A percentile compares a stretch with the other conserved stretches of the same genome.
Conservation (phyloP, 2,113 vertebrate genomes). For the Bettongia penicillata region DNA sequence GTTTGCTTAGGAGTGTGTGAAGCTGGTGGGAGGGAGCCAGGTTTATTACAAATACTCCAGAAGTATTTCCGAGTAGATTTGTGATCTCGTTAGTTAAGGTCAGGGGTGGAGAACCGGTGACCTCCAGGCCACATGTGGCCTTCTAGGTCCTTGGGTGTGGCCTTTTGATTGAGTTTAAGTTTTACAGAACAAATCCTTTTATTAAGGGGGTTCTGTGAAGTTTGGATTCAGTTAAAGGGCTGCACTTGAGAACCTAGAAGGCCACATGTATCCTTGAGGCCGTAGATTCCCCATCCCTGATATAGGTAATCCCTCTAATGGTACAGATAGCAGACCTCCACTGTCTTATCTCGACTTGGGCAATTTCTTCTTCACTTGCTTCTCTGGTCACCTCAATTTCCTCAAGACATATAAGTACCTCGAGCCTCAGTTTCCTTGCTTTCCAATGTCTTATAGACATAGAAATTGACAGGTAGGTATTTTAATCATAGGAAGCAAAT, state of each 20-base stretch:
- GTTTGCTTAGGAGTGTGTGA: neutral
- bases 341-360: neutral
- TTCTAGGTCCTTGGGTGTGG: no score
- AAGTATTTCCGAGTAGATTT: neutral
- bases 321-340: neutral
- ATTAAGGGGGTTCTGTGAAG: no score
- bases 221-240: no score
- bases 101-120: no score
- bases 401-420: neutral
- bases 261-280: no score
- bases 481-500: neutral
- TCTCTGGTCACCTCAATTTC: neutral
- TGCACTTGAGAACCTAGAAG: no score
- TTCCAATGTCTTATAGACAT: neutral
- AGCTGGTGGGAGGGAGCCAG: neutral
- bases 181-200: no score
- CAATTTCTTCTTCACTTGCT: neutral
- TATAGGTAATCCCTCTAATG: neutral
- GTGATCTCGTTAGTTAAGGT: neutral
- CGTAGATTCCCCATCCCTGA: no score
- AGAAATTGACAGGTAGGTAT: constrained; percentile 21
- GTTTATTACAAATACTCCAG: neutral
- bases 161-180: no score
- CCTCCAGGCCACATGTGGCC: no score
- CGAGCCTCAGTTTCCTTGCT: neutral